These are phyloP conservation scores for Electrophaes corylata DNA, from an alignment of 2,888 invertebrate genomes.

Conservation along the genomic window DNA sequence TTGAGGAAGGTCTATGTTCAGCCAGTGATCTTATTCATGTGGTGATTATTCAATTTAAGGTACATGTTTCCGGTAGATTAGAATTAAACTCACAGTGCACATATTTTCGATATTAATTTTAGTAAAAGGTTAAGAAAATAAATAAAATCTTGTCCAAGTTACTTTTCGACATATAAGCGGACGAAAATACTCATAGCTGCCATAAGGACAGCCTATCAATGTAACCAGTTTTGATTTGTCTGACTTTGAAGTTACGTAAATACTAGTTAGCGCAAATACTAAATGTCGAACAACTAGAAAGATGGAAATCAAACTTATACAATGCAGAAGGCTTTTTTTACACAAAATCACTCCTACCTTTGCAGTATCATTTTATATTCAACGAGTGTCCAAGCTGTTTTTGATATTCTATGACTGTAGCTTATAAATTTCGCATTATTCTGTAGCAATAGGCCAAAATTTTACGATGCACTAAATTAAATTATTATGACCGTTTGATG, in stretches of 20 bases:
- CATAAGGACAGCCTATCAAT: background rate
- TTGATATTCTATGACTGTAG: background rate
- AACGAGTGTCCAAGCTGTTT: background rate
- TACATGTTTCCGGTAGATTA: no score
- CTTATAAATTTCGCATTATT: constrained; percentile 8
- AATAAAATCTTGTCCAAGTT: background rate
- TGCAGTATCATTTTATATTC: background rate
- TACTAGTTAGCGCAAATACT: background rate
- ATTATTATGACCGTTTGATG: constrained; percentile 29
- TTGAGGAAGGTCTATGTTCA: no score
- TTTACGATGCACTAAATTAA: constrained; percentile 31
- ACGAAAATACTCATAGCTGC: background rate
- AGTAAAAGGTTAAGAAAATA: background rate
- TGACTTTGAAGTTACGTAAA: background rate
- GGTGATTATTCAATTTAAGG: no score
- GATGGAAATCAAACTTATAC: background rate
- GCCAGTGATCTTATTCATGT: no score
- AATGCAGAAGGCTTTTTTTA: background rate
- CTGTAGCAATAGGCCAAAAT: constrained; percentile 24
- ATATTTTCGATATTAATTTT: background rate
- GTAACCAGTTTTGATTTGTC: background rate
- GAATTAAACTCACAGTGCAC: no score
- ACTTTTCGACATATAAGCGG: background rate
- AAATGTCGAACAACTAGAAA: background rate
- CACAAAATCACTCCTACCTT: no score